phyloP scores from a whole-genome alignment of 1,140 invertebrate species.

The Heliconius melpomene region DNA sequence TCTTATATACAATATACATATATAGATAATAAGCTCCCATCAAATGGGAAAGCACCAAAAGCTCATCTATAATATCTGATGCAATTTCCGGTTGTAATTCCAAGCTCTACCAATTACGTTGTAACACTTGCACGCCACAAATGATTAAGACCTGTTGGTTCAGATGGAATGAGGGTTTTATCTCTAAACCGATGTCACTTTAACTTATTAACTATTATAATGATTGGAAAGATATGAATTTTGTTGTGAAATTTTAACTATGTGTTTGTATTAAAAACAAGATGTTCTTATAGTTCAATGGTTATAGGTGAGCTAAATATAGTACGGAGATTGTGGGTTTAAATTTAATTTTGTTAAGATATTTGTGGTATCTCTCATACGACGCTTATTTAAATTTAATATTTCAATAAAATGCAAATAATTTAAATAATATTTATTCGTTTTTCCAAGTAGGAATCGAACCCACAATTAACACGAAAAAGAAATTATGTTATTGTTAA shows the following conservation, averaged over 20 bases:
- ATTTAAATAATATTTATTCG: neutral
- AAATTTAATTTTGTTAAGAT: too few species aligned
- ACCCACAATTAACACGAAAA: neutral
- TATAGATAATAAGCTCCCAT: conserved; percentile 12
- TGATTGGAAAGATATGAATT: neutral
- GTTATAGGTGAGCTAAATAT: too few species aligned
- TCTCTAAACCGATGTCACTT: conserved; percentile 7
- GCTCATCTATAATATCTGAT: conserved; percentile 14
- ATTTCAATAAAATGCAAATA: neutral
- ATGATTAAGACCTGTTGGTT: conserved; percentile 31
- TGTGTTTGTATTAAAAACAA: neutral
- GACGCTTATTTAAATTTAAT: too few species aligned
- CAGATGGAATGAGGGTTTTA: conserved; percentile 26
- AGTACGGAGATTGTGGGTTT: too few species aligned
- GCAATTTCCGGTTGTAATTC: conserved; percentile 36
- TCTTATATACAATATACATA: neutral
- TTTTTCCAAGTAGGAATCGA: neutral
- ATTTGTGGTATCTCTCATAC: too few species aligned
- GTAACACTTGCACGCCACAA: conserved; percentile 32
- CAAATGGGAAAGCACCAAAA: conserved; percentile 7
- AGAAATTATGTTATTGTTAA: neutral
- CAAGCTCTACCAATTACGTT: conserved; percentile 30
- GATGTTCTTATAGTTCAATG: too few species aligned
- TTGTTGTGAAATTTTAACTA: neutral
- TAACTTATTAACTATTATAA: neutral